Evolutionary conservation across 2,797 vertebrate genomes (phyloP), one percentile per base, ranked within the genome.

Genomic region (Thalassophryne amazonica): DNA sequence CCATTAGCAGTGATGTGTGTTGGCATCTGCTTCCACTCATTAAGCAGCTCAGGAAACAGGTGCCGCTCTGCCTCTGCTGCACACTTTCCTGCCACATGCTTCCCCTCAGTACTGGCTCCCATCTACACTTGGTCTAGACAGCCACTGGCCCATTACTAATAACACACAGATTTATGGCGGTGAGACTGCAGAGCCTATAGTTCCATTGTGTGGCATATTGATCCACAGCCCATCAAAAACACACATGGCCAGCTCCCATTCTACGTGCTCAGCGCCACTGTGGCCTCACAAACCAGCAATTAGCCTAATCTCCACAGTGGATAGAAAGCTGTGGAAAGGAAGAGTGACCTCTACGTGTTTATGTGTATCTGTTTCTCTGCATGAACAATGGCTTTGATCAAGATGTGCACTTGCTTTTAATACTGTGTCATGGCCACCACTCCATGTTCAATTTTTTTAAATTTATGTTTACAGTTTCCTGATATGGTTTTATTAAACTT

Each of bases 191-290:
- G 57, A 57, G 81, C 80, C 83, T 81, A 73, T 60, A 70, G 78
- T 74, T 50, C 81, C 70, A 90, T 91, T 91, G 89, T 91, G 77
- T 85, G 58, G 61, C 9, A 49, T 73, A 92, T 91, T 21, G 90
- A 92, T 91, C 81, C 71, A 69, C 57, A 67, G 63, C 67, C 55
- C 74, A 62, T 86, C 65, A 83, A 71, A 39, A 70, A 71, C 58
- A 27, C 67, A 46, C 47, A 43, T 69, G 67, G 65, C 65, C 34
- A 12, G 58, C 66, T 79, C 80, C 63, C 47, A 42, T 80, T 48
- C 55, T 72, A 73, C 38, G n/a, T 54, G 61, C 67, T 62, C 73
- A 79, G 78, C 58, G 72, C 76, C 79, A 52, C 39, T 15, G 11
- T 45, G 28, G 67, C 67, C 75, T 53, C 69, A 73, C 85, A 86